Conservation (phyloP, 35 echinoderm and acorn worm genomes). For the Diadema setosum region DNA sequence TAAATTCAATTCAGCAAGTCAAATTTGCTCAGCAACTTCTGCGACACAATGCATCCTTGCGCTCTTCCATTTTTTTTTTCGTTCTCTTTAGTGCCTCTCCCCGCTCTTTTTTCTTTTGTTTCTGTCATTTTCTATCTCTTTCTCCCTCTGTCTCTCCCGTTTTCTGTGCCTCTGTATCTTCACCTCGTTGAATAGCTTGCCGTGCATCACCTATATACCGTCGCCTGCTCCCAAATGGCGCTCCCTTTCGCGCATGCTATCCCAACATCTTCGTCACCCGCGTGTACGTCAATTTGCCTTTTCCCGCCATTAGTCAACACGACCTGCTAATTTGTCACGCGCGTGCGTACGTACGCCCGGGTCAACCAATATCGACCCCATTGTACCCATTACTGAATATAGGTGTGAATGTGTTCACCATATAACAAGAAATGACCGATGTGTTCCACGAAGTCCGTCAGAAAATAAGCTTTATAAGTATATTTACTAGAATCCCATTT, state of each 20-base stretch:
- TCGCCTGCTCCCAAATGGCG: neutral
- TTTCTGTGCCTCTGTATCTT: neutral
- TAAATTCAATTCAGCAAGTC: neutral
- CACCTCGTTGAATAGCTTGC: neutral
- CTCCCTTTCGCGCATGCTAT: neutral
- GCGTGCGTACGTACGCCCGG: neutral
- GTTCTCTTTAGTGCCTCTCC: neutral
- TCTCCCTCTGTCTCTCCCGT: neutral
- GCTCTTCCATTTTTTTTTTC: neutral
- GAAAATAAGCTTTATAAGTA: too few species aligned
- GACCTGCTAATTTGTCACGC: slow-evolving; percentile 3
- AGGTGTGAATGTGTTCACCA: too few species aligned
- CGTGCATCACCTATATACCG: neutral
- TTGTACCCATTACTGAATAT: too few species aligned
- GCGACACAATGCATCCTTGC: neutral
- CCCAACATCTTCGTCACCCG: neutral
- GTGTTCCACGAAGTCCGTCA: too few species aligned
- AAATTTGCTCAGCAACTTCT: neutral
- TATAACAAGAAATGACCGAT: too few species aligned
- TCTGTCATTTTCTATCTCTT: neutral
- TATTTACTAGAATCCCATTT: too few species aligned
- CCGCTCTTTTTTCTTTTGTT: neutral
- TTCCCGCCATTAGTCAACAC: neutral
- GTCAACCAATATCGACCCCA: too few species aligned
- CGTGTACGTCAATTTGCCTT: neutral